Evolutionary conservation across 2,888 invertebrate genomes (phyloP), one percentile per base, ranked within the genome.

Genomic region (Drosophila neutralis): DNA sequence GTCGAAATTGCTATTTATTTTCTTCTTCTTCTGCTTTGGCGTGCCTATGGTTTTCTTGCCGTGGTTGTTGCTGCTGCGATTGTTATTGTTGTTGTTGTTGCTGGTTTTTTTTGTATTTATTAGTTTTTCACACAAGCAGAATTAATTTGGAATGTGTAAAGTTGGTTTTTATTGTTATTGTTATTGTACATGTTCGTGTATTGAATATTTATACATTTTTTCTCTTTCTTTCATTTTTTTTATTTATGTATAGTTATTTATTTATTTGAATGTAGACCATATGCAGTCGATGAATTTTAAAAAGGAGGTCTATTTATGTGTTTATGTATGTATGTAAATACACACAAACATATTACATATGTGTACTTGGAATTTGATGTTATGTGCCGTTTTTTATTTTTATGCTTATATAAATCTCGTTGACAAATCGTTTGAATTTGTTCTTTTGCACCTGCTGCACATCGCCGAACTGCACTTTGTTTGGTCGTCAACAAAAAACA

Each of bases 1-100:
- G 87, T 89, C 76, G 78, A 89, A 85, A 87, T 89, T 84, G 80
- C 78, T 87, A 76, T 85, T 87, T 80, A 76, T 87, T 84, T 87
- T 83, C 83, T 79, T 83, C 86, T 75, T 73, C 76, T 80, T 83
- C 87, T 75, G 69, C 76, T 82, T 66, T 69, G 69, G 66, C 66
- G 76, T 78, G 76, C 76, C 76, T 80, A 63, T 78, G 66, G 51
- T 48, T 63, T 64, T 66, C 52, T 76, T 75, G 52, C n/a, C 59
- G 52, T 45, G 60, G 53, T 63, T 73, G 63, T 35, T 65, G 58
- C 51, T 57, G 62, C n/a, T 63, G 54, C 5, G 66, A 51, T 6
- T 64, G 60, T 15, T 66, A 48, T 49, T 64, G 51, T 57, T 74
- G 36, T 66, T 73, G 58, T 36, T 76, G 48, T 69, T 75, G 58